Evolutionary conservation across 2,113 vertebrate genomes (phyloP).

Genomic region (Callipepla squamata): DNA sequence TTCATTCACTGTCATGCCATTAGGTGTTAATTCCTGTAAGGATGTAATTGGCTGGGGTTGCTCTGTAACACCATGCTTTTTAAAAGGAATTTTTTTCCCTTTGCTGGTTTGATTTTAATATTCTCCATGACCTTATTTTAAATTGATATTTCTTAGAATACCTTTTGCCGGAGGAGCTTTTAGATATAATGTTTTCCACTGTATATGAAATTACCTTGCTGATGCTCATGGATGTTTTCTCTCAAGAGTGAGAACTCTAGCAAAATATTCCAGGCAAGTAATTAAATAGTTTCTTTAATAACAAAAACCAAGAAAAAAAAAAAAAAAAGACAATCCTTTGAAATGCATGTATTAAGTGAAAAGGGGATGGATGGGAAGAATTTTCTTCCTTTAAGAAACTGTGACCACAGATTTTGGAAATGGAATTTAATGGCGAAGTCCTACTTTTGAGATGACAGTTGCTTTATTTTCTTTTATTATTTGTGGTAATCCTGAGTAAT

Average conservation of each 20-base stretch:
- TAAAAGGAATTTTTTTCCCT: neutral
- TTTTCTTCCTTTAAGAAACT: neutral
- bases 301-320: neutral
- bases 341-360: conserved; percentile 1
- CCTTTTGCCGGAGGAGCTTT: neutral
- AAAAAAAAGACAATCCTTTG: neutral
- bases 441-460: neutral
- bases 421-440: neutral
- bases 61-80: neutral
- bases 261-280: conserved; percentile 26
- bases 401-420: neutral
- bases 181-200: neutral
- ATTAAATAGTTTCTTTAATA: neutral
- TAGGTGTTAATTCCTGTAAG: neutral
- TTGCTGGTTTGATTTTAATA: neutral
- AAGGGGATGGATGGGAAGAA: neutral
- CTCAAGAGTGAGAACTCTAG: neutral
- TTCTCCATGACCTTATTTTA: neutral
- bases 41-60: neutral
- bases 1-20: neutral
- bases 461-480: neutral
- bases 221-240: conserved; percentile 8
- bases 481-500: neutral
- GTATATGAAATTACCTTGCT: neutral
- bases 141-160: neutral